Base-by-base conservation (phyloP, 2,797 vertebrate species). In the Sylvilagus floridanus region DNA sequence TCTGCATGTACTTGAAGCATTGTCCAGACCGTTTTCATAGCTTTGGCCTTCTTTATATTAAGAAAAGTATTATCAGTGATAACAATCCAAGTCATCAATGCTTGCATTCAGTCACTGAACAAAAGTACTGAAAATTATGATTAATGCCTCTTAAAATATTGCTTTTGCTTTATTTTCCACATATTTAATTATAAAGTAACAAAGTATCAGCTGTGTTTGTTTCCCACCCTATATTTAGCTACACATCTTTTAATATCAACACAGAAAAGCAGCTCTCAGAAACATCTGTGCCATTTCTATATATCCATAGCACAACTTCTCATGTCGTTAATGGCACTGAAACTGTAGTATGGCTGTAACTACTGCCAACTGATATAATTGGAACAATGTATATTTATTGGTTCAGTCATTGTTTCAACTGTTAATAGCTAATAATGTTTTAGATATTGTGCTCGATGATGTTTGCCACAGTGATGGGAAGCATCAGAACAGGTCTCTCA, bases 181-280 rank as follows among this genome's bases (percentile, higher is more conserved):
- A 13, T 52, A 4, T 63, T 84, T 93, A 92, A 84, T 72, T 77
- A 76, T 77, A 30, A 54, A 5, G 2, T 63, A 93, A 35, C n/a
- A 92, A 89, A 93, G 24, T 62, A 82, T 87, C 32, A 94, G 32
- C 42, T 95, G 30, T 82, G 22, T 90, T 95, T 93, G 50, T 63
- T 75, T 95, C 21, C 30, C 42, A 79, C 28, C 79, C 75, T 77
- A 81, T 77, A 85, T 95, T 93, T 96, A 72, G 54, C 37, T 89
- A 52, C 28, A 63, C 66, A 30, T 28, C 82, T 75, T 95, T 94
- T 76, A 68, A 91, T 82, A 50, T n/a, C 42, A 93, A 22, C 47
- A 69, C n/a, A 91, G n/a, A 73, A 92, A 68, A 78, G 3, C 28
- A 77, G 91, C 77, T 84, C 73, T 91, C 68, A 76, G 88, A 94